A percentile compares a stretch with the other conserved stretches of the same genome.
These are phyloP conservation scores for Macrosiphum euphorbiae DNA, from an alignment of 2,888 invertebrate species.

Conservation along the genomic window DNA sequence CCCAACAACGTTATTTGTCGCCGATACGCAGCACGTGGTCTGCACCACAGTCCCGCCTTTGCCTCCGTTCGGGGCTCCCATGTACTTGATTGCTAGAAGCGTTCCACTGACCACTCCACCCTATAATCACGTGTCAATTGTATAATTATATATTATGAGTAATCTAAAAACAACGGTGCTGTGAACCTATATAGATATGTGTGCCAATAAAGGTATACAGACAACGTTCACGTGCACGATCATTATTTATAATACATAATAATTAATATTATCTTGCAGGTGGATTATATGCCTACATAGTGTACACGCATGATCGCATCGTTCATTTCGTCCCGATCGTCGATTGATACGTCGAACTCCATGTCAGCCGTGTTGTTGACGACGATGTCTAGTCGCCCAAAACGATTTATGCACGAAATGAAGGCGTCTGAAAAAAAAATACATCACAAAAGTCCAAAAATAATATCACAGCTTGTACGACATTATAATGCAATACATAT, in stretches of 20 bases:
- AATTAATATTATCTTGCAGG: not conserved
- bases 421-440: conserved; percentile 17
- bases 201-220: too few relatives aligned
- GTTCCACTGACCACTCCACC: conserved; percentile 24
- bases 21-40: not conserved
- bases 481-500: not conserved
- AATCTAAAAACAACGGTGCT: not conserved
- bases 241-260: not conserved
- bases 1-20: not conserved
- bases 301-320: not conserved
- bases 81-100: conserved; percentile 41
- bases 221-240: not conserved
- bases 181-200: not conserved
- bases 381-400: conserved; percentile 39
- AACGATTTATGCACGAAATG: conserved; percentile 4
- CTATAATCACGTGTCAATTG: not conserved
- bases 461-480: not conserved
- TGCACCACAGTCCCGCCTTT: conserved; percentile 37
- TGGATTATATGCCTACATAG: not conserved
- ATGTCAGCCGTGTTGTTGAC: conserved; percentile 24
- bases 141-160: not conserved
- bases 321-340: not conserved
- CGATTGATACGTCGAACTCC: not conserved
- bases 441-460: not conserved
- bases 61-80: conserved; percentile 34